Evolutionary conservation across 2,113 vertebrate species (phyloP).

Genomic region (Menura novaehollandiae): DNA sequence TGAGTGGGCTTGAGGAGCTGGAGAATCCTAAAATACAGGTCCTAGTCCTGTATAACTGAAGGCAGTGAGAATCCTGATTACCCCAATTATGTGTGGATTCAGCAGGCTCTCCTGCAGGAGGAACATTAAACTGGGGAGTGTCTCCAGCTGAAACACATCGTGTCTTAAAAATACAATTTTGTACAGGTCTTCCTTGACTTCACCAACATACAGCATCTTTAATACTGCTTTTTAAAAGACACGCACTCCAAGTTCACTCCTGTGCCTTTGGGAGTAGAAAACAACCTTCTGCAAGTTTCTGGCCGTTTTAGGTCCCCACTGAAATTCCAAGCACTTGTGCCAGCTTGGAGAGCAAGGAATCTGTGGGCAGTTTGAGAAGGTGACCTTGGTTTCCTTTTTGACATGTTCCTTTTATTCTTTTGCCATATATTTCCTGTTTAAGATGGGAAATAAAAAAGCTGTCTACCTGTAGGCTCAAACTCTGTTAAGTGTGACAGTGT

Average conservation of each 20-base stretch:
- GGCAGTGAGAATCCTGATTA: background rate
- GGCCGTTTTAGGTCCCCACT: background rate
- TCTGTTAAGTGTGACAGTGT: background rate
- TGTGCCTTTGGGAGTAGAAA: background rate
- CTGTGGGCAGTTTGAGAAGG: background rate
- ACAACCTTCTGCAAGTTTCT: background rate
- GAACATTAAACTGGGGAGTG: background rate
- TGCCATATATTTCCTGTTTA: background rate
- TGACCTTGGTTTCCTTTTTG: background rate
- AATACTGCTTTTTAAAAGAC: background rate
- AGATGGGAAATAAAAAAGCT: background rate
- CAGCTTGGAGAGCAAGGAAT: background rate
- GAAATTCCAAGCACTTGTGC: background rate
- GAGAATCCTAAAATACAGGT: background rate
- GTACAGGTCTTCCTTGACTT: background rate
- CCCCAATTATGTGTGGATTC: background rate
- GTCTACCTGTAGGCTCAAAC: background rate
- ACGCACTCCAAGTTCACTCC: background rate
- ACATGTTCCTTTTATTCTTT: background rate
- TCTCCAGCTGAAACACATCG: accelerated
- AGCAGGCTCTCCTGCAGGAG: background rate
- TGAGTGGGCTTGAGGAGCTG: background rate
- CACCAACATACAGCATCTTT: background rate
- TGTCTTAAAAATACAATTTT: background rate
- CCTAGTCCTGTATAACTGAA: background rate